A percentile compares a stretch with the other conserved stretches of the same genome.
Conservation (phyloP, 2,888 invertebrate genomes). For the Seira ritae region DNA sequence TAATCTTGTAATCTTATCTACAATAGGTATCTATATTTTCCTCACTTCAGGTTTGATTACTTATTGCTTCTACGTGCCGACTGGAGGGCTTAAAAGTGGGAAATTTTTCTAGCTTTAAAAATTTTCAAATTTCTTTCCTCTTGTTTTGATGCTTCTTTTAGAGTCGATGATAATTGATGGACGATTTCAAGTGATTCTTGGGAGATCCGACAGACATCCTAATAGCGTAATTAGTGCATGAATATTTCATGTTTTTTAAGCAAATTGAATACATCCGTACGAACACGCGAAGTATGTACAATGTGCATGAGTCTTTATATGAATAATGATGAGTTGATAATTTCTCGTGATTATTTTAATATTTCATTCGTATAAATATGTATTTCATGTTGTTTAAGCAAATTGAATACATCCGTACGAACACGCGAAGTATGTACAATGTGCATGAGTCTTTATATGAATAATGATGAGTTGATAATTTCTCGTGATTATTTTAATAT, state of each 20-base stretch:
- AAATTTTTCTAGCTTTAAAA: background rate
- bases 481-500: slow-evolving; percentile 22
- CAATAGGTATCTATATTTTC: too few species aligned
- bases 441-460: too few species aligned
- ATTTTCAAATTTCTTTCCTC: slow-evolving; percentile 9
- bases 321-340: slow-evolving; percentile 48
- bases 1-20: slow-evolving; percentile 54
- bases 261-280: too few species aligned
- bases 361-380: too few species aligned
- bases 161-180: slow-evolving; percentile 46
- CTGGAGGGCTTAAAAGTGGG: background rate
- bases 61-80: slow-evolving; percentile 10
- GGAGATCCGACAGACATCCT: slow-evolving; percentile 43
- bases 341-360: slow-evolving; percentile 26
- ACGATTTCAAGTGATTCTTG: slow-evolving; percentile 30
- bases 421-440: too few species aligned
- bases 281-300: too few species aligned
- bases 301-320: too few species aligned
- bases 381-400: background rate
- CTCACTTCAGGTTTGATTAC: slow-evolving; percentile 37
- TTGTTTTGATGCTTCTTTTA: background rate
- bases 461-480: slow-evolving; percentile 48
- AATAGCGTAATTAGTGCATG: too few species aligned
- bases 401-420: too few species aligned
- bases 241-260: background rate